A percentile compares a stretch with the other conserved stretches of the same genome.
Evolutionary conservation across 2,113 vertebrate genomes (phyloP).

Genomic region (Xenus cinereus): DNA sequence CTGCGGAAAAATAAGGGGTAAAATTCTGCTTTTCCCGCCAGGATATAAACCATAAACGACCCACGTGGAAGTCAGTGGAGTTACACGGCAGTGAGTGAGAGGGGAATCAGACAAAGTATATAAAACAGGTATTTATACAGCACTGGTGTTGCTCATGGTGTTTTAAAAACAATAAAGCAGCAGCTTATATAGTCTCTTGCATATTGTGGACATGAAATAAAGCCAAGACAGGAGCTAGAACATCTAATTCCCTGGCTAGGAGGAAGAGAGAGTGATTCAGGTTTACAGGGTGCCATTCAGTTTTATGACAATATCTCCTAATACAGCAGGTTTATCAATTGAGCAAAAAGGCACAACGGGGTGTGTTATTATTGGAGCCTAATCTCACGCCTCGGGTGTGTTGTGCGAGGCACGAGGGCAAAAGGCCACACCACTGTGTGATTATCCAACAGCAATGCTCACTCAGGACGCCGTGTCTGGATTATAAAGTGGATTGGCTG

Average conservation of each 20-base stretch:
- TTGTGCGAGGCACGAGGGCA: slow-evolving; percentile 52
- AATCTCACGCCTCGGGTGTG: slow-evolving; percentile 63
- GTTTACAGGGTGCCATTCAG: slow-evolving; percentile 70
- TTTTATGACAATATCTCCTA: slow-evolving; percentile 69
- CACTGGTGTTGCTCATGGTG: neutral
- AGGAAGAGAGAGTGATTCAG: slow-evolving; percentile 53
- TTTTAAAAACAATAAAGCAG: slow-evolving; percentile 63
- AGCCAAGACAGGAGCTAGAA: slow-evolving; percentile 35
- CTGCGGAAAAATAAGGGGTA: neutral
- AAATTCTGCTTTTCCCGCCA: neutral
- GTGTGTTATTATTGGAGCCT: slow-evolving; percentile 64
- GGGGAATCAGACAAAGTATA: slow-evolving; percentile 29
- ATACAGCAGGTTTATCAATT: slow-evolving; percentile 65
- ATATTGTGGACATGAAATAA: slow-evolving; percentile 59
- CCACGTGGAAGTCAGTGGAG: neutral
- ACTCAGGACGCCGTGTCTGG: slow-evolving; percentile 42
- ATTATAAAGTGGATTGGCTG: slow-evolving; percentile 56
- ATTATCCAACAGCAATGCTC: slow-evolving; percentile 61
- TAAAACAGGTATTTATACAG: slow-evolving; percentile 54
- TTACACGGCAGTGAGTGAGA: neutral
- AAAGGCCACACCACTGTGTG: slow-evolving; percentile 51
- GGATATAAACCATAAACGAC: neutral
- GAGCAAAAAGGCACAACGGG: slow-evolving; percentile 64
- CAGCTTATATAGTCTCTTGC: slow-evolving; percentile 55
- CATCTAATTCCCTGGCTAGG: slow-evolving; percentile 52